Percentiles rank a stretch among this genome's conserved stretches.
Conservation (phyloP, 1,140 invertebrate genomes). For the Latrodectus geometricus region DNA sequence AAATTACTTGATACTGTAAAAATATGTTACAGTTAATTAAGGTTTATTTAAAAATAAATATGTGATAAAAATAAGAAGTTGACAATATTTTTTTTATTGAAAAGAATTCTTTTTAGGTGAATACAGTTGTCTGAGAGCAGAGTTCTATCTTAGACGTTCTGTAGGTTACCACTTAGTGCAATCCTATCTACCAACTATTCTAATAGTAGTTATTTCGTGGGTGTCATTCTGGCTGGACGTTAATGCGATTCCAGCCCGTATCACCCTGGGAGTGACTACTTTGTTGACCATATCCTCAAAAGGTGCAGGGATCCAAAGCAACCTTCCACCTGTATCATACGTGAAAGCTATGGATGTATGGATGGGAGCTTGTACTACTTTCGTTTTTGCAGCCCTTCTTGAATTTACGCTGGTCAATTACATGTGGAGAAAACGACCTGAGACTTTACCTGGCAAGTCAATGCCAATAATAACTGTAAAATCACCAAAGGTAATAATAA, state of each 20-base stretch:
- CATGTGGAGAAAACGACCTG: slow-evolving; percentile 64
- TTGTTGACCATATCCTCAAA: slow-evolving; percentile 74
- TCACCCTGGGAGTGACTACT: slow-evolving; percentile 76
- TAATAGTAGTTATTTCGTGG: slow-evolving; percentile 79
- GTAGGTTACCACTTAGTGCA: slow-evolving; percentile 77
- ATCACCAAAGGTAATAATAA: slow-evolving; percentile 41
- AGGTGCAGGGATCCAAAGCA: slow-evolving; percentile 65
- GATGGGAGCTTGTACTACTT: slow-evolving; percentile 72
- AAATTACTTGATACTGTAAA: too few relatives aligned
- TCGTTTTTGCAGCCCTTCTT: slow-evolving; percentile 70
- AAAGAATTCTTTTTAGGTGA: slow-evolving; percentile 70
- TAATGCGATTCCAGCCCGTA: slow-evolving; percentile 76
- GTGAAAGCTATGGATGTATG: slow-evolving; percentile 74
- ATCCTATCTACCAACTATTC: slow-evolving; percentile 76
- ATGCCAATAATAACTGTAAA: slow-evolving; percentile 56
- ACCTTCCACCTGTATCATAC: slow-evolving; percentile 70
- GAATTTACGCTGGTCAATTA: slow-evolving; percentile 71
- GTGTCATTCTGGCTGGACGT: slow-evolving; percentile 78
- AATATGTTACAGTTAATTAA: too few relatives aligned
- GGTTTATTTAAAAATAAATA: not conserved
- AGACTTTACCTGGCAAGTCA: slow-evolving; percentile 24
- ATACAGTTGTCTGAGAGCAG: slow-evolving; percentile 75
- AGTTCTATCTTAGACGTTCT: slow-evolving; percentile 73
- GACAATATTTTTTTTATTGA: not conserved
- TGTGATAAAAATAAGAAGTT: not conserved